These are phyloP conservation scores for Nematopogon swammerdamellus DNA, from an alignment of 2,888 invertebrate species.

Conservation along the genomic window DNA sequence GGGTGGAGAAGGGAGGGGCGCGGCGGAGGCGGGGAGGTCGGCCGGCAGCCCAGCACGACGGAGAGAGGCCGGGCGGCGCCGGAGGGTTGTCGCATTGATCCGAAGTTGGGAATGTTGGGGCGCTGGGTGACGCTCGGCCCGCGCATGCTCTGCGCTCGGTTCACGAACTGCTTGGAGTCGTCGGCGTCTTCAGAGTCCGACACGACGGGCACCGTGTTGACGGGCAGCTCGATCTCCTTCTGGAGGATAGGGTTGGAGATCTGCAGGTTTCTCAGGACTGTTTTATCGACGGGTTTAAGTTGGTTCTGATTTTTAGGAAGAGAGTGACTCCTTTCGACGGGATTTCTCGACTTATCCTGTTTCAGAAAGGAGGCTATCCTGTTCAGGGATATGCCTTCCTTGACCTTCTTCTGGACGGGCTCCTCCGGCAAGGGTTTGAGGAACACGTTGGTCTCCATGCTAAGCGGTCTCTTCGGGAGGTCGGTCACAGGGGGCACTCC, in stretches of 20 bases:
- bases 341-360: conserved; percentile 51
- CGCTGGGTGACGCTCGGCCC: conserved; percentile 50
- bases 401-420: conserved; percentile 42
- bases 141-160: conserved; percentile 81
- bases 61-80: conserved; percentile 70
- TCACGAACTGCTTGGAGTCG: conserved; percentile 58
- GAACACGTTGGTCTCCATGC: conserved; percentile 37
- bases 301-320: conserved; percentile 57
- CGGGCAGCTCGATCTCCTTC: conserved; percentile 59
- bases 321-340: conserved; percentile 53
- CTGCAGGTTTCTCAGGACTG: conserved; percentile 68
- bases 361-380: conserved; percentile 75
- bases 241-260: conserved; percentile 83
- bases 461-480: conserved; percentile 47
- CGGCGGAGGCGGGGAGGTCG: conserved; percentile 75
- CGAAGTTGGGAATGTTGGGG: conserved; percentile 71
- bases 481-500: conserved; percentile 36
- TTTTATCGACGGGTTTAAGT: conserved; percentile 66
- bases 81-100: conserved; percentile 75
- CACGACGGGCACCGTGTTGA: conserved; percentile 59
- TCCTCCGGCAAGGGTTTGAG: conserved; percentile 49
- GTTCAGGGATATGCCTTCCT: conserved; percentile 62
- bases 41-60: conserved; percentile 63
- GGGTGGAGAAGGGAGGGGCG: conserved; percentile 42
- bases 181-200: conserved; percentile 50